phyloP scores from a whole-genome alignment of 1,140 invertebrate genomes.

The Potamilus streckersoni region DNA sequence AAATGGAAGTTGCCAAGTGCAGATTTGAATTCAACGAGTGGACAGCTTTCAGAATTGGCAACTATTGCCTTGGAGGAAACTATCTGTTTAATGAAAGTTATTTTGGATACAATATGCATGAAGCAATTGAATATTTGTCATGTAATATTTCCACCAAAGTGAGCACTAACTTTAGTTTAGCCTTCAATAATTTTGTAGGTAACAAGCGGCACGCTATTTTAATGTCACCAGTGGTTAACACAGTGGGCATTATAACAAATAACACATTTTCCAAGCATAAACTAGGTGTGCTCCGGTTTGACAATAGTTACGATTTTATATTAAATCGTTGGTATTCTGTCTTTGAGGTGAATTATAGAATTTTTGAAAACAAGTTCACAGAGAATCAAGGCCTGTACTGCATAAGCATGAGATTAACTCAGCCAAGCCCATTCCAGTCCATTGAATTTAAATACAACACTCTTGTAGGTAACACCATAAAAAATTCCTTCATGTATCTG shows the following conservation, averaged over 20 bases:
- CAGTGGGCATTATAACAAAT: slow-evolving; percentile 65
- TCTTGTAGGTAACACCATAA: slow-evolving; percentile 86
- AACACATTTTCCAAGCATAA: slow-evolving; percentile 87
- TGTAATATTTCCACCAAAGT: slow-evolving; percentile 54
- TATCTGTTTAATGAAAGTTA: slow-evolving; percentile 59
- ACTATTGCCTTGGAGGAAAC: slow-evolving; percentile 59
- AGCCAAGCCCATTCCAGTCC: slow-evolving; percentile 84
- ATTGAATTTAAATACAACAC: slow-evolving; percentile 91
- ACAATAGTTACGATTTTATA: slow-evolving; percentile 79
- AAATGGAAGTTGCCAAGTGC: slow-evolving; percentile 53
- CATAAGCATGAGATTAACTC: slow-evolving; percentile 86
- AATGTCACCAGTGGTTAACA: slow-evolving; percentile 62
- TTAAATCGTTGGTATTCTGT: slow-evolving; percentile 65
- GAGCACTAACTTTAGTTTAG: slow-evolving; percentile 61
- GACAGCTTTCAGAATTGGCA: slow-evolving; percentile 62
- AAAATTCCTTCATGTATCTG: slow-evolving; percentile 85
- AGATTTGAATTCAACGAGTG: slow-evolving; percentile 58
- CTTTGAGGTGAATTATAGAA: slow-evolving; percentile 72
- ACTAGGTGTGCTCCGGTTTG: slow-evolving; percentile 87
- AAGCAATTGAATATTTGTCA: slow-evolving; percentile 63
- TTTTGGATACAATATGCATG: slow-evolving; percentile 57
- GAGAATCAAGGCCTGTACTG: slow-evolving; percentile 90
- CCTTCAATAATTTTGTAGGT: slow-evolving; percentile 57
- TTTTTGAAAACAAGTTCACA: slow-evolving; percentile 91
- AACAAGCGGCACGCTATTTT: slow-evolving; percentile 63